phyloP scores from a whole-genome alignment of 2,797 vertebrate genomes.

The Chelidonichthys spinosus region DNA sequence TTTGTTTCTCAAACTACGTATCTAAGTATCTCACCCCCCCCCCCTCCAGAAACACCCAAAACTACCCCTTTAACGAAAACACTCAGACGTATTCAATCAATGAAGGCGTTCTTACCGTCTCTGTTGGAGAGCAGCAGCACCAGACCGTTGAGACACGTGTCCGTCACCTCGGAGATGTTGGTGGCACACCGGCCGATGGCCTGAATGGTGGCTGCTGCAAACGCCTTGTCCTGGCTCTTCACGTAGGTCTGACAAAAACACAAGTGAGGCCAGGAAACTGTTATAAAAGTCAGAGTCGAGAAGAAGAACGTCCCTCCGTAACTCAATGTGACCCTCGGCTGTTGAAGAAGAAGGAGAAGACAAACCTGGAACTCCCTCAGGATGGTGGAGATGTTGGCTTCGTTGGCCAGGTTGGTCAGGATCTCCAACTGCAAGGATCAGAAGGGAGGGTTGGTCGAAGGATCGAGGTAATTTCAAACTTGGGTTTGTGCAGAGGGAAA shows the following conservation, averaged over 20 bases:
- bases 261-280: not conserved
- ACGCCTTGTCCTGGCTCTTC: constrained; percentile 97
- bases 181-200: constrained; percentile 97
- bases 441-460: not conserved
- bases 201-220: constrained; percentile 96
- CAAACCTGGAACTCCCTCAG: constrained; percentile 97
- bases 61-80: not conserved
- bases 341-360: not conserved
- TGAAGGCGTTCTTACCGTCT: constrained; percentile 86
- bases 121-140: constrained; percentile 95
- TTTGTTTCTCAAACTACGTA: not conserved
- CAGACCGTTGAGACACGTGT: constrained; percentile 94
- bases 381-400: constrained; percentile 95
- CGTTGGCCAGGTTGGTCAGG: constrained; percentile 95
- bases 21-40: not conserved
- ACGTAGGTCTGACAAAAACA: constrained; percentile 90
- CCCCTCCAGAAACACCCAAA: not conserved
- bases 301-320: too few species aligned
- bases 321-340: not conserved
- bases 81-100: not conserved
- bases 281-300: not conserved
- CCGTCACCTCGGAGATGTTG: constrained; percentile 94
- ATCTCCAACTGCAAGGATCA: constrained; percentile 90
- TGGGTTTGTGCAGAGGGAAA: too few species aligned
- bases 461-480: too few species aligned